These are phyloP conservation scores for Trichomycterus rosablanca DNA, from an alignment of 2,113 vertebrate species.

Conservation along the genomic window DNA sequence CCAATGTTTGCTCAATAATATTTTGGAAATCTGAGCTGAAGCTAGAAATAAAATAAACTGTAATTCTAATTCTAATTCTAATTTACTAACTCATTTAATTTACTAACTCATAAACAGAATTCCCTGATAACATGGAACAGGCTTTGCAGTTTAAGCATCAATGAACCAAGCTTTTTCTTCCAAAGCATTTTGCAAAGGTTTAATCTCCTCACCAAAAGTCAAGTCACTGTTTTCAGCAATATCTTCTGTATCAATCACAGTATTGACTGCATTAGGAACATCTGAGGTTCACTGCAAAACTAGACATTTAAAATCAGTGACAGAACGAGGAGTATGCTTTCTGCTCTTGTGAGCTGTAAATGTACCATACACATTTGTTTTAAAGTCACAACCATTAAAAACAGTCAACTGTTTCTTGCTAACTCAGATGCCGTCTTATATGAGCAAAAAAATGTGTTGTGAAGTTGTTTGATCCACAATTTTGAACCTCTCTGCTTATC, in stretches of 20 bases:
- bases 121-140: neutral
- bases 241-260: constrained; percentile 60
- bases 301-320: neutral
- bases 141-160: constrained; percentile 31
- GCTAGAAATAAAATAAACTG: neutral
- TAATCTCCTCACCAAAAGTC: neutral
- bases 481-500: neutral
- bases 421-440: neutral
- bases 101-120: neutral
- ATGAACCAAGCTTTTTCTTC: constrained; percentile 9
- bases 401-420: neutral
- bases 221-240: constrained; percentile 47
- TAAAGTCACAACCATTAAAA: neutral
- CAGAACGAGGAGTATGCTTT: neutral
- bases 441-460: neutral
- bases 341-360: constrained; percentile 18
- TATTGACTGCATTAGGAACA: constrained; percentile 39
- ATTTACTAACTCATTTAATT: no score
- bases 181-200: neutral
- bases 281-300: constrained; percentile 32
- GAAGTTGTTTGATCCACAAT: neutral
- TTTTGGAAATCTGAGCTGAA: neutral
- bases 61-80: no score
- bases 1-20: neutral
- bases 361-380: neutral